Conservation (phyloP, 2,797 vertebrate genomes). For the Anas flavirostris region DNA sequence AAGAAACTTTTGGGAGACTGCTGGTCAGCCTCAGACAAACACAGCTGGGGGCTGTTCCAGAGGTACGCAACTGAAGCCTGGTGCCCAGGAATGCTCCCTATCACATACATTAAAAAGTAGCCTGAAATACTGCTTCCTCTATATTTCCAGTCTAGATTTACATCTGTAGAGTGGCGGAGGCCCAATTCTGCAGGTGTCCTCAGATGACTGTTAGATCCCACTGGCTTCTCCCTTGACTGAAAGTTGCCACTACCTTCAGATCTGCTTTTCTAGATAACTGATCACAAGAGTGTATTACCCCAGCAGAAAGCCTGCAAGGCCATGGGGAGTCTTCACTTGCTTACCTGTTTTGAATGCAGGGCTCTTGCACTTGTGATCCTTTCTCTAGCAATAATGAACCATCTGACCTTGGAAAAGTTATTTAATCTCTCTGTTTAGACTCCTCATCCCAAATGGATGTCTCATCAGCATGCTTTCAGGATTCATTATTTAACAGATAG, state of each 20-base stretch:
- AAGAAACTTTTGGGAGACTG: neutral
- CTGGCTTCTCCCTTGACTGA: neutral
- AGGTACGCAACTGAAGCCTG: no score
- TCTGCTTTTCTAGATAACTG: fast-evolving
- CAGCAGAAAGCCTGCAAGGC: neutral
- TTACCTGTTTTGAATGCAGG: fast-evolving
- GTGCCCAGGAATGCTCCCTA: neutral
- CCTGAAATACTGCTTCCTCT: neutral
- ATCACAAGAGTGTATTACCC: neutral
- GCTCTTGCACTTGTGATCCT: neutral
- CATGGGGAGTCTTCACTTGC: fast-evolving
- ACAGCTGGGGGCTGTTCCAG: fast-evolving
- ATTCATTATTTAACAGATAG: conserved; percentile 33
- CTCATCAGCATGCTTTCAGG: neutral
- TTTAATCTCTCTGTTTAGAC: neutral
- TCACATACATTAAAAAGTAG: neutral
- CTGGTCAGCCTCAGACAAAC: neutral
- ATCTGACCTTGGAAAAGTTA: neutral
- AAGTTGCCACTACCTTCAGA: neutral
- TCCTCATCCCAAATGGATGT: neutral
- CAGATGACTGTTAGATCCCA: neutral
- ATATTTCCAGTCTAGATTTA: neutral
- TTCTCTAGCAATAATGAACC: neutral
- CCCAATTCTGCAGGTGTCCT: neutral
- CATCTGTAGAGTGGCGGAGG: neutral